phyloP scores from a whole-genome alignment of 2,113 vertebrate genomes.

The Chloroceryle aenea region DNA sequence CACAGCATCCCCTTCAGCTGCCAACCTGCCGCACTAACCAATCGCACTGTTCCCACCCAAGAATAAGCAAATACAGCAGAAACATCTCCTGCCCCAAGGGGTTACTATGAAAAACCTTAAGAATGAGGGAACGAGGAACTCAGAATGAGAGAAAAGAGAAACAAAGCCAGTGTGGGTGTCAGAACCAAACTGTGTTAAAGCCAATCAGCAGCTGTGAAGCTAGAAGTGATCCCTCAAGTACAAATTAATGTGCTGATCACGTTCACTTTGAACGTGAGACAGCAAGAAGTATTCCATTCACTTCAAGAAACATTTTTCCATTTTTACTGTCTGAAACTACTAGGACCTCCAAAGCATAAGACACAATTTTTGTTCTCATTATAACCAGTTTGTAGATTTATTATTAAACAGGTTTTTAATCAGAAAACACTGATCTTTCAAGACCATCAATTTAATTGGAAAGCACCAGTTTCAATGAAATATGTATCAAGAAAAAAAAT shows the following conservation, averaged over 20 bases:
- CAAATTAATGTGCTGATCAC: background rate
- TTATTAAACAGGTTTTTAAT: background rate
- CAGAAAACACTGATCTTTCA: background rate
- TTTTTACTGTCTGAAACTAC: background rate
- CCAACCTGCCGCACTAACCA: background rate
- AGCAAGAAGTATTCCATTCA: background rate
- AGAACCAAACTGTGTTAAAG: background rate
- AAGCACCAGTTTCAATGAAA: background rate
- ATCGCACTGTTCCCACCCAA: background rate
- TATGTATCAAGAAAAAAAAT: background rate
- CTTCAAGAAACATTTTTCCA: background rate
- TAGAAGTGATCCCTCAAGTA: background rate
- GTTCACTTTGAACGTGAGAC: background rate
- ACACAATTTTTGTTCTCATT: background rate
- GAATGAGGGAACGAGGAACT: background rate
- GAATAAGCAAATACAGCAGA: background rate
- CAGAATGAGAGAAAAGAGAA: background rate
- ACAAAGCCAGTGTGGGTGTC: background rate
- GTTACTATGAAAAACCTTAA: background rate
- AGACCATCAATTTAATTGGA: background rate
- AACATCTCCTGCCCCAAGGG: background rate
- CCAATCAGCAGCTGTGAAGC: background rate
- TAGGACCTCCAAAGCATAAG: background rate
- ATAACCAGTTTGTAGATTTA: background rate
- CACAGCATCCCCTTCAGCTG: background rate